Conservation (phyloP, 2,888 invertebrate genomes). For the Leptopterna dolabrata region DNA sequence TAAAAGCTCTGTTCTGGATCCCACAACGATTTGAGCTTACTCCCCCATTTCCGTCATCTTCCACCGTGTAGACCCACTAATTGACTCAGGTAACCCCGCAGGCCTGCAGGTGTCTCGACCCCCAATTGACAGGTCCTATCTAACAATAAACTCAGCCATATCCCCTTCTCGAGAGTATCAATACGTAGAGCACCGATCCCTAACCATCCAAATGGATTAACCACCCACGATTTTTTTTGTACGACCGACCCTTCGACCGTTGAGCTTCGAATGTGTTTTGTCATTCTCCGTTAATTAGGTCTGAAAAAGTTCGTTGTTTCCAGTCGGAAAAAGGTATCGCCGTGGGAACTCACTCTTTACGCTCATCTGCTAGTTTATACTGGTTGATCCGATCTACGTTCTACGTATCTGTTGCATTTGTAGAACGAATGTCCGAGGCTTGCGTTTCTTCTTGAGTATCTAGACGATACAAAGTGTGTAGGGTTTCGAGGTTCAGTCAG, state of each 20-base stretch:
- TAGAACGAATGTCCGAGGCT: no score
- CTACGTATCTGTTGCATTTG: no score
- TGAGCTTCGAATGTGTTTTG: slow-evolving; percentile 40
- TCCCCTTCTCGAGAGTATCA: background rate
- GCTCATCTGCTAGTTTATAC: background rate
- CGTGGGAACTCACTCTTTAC: background rate
- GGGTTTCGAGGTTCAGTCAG: no score
- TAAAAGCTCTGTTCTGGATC: no score
- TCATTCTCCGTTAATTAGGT: slow-evolving; percentile 38
- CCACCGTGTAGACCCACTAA: background rate
- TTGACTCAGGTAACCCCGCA: slow-evolving; percentile 18
- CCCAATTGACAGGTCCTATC: slow-evolving; percentile 26
- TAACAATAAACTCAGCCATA: background rate
- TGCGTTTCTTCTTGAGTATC: no score
- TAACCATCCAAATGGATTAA: slow-evolving; percentile 31
- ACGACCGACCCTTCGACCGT: slow-evolving; percentile 5
- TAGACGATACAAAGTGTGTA: no score
- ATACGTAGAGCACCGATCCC: background rate
- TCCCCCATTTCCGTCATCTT: background rate
- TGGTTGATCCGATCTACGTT: no score
- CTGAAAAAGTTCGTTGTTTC: slow-evolving; percentile 16
- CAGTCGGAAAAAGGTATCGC: background rate
- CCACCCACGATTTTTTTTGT: slow-evolving; percentile 33
- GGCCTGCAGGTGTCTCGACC: slow-evolving; percentile 10
- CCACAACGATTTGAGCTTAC: background rate